Evolutionary conservation across 2,797 vertebrate genomes (phyloP), one percentile per base, ranked within the genome.

Genomic region (Falco novaeseelandiae): DNA sequence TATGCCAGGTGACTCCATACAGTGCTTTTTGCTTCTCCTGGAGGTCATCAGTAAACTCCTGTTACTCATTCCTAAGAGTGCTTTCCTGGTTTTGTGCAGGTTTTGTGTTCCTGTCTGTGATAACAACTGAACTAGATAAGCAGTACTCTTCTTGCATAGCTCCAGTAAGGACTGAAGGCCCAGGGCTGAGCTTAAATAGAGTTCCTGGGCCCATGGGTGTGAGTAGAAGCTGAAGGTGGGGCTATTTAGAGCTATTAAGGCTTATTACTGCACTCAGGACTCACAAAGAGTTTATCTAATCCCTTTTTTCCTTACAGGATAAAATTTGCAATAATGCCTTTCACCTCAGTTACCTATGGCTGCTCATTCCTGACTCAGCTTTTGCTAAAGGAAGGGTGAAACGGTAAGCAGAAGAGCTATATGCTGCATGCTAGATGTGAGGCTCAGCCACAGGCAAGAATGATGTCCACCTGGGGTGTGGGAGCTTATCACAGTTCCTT

Each of bases 111-210:
- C 27, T 51, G 10, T 26, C 81, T 61, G 44, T n/a, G 42, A 19
- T 9, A 38, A 44, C 3, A 65, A 17, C 36, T 27, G 8, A 61
- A 61, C 15, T 42, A 3, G 12, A 38, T 42, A 80, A 66, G 12
- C 27, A 42, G 4, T 6, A 3, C 14, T 22, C 7, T 61, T 69
- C 49, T n/a, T 36, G 23, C 6, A 52, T 4, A 72, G 25, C 42
- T 54, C 19, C 49, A 5, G 4, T 8, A 1, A 71, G 6, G 13
- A 2, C 0, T 6, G 10, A 34, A 10, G 3, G 10, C 18, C 32
- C 30, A 46, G 7, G 14, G 8, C 52, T 78, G 40, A 81, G 36
- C 34, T 74, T 78, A 81, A 81, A 70, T 34, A 66, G 19, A 51
- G 25, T 18, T 90, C 34, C 48, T 51, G 42, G 23, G 34, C 14